A percentile compares a stretch with the other conserved stretches of the same genome.
These are phyloP conservation scores for Emydocephalus ijimae DNA, from an alignment of 2,113 vertebrate genomes.

Conservation along the genomic window DNA sequence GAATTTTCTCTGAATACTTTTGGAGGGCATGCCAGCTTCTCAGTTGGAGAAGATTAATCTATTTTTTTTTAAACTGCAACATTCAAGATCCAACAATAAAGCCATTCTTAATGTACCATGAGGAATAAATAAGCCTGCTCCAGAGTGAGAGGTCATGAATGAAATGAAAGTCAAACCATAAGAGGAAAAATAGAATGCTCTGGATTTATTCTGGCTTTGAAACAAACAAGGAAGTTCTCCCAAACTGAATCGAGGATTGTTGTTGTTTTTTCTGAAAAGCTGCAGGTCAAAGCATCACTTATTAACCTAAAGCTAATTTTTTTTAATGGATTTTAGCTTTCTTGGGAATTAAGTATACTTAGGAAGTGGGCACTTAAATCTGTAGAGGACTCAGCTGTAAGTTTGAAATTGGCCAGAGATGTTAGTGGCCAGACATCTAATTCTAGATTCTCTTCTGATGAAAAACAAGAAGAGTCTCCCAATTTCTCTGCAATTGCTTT, in stretches of 20 bases:
- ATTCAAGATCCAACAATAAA: neutral
- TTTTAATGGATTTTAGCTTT: neutral
- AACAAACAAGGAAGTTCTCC: neutral
- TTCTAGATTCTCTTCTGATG: neutral
- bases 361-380: neutral
- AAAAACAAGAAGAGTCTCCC: neutral
- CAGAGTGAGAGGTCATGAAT: neutral
- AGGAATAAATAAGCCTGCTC: neutral
- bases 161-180: neutral
- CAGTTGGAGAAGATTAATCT: neutral
- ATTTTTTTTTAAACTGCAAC: neutral
- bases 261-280: neutral
- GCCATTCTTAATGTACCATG: neutral
- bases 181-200: neutral
- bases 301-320: neutral
- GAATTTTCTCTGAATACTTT: neutral
- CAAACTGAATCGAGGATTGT: neutral
- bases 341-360: neutral
- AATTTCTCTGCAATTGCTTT: neutral
- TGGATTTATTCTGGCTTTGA: neutral
- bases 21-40: neutral
- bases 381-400: neutral
- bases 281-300: neutral
- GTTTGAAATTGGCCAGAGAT: neutral
- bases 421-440: neutral